Evolutionary conservation across 2,113 vertebrate species (phyloP), one percentile per base, ranked within the genome.

Genomic region (Poeciliopsis occidentalis): DNA sequence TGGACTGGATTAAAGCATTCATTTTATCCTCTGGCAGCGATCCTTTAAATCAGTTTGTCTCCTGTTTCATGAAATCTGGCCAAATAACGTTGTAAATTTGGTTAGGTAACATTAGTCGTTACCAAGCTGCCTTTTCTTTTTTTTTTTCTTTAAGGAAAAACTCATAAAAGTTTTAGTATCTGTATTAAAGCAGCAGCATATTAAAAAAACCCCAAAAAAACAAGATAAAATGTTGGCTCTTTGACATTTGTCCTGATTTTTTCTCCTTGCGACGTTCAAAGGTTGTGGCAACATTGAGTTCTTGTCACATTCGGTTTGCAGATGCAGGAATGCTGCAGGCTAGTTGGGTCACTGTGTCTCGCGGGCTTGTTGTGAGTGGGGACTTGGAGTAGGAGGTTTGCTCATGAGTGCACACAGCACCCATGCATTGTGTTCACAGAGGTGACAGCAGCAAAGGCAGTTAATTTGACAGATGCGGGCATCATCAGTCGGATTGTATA

Each of bases 21-120:
- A 84, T 86, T 89, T 89, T n/a, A 91, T 88, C 87, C 84, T 67
- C 62, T 72, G 66, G 82, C 84, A 61, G 77, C 78, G 88, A 90
- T 90, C 78, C 73, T 81, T 79, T 82, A 86, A 89, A 90, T 86
- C 86, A 34, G 61, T 71, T 76, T 81, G 32, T 85, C 88, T 84
- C 76, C 32, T 37, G 79, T 75, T 76, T 69, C 64, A 3, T 83
- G 29, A 74, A 83, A 71, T 63, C 57, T 69, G 51, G n/a, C 61
- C 54, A 11, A 27, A 41, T 78, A 73, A 81, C 69, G 60, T 82
- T 66, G 82, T 70, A 26, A 37, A 17, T 67, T 60, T 67, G 77
- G 41, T 84, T 83, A 87, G 83, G 71, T 86, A 83, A 91, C 69
- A 26, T 47, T 60, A 71, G 64, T 70, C 24, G 64, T 69, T 67